phyloP scores from a whole-genome alignment of 1,140 invertebrate species.

The Branchinecta lindahli region DNA sequence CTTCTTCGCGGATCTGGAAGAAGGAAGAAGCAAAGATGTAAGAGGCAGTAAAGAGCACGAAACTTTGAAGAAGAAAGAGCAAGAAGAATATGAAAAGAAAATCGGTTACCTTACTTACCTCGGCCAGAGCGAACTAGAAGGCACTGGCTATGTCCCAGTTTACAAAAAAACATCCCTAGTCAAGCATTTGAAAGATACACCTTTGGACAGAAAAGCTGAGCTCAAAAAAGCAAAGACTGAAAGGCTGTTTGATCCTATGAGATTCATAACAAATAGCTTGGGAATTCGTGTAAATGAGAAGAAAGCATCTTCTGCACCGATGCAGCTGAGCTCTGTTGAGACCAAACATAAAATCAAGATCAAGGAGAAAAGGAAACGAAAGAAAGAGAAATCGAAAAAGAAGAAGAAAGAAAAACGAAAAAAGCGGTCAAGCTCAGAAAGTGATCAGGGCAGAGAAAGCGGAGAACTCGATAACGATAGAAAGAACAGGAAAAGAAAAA shows the following conservation, averaged over 20 bases:
- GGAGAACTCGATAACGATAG: slow-evolving; percentile 48
- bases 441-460: slow-evolving; percentile 49
- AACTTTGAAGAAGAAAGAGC: slow-evolving; percentile 73
- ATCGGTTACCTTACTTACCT: slow-evolving; percentile 92
- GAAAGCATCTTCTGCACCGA: slow-evolving; percentile 27
- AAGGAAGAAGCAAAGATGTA: slow-evolving; percentile 40
- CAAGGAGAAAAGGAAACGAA: slow-evolving; percentile 33
- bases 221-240: slow-evolving; percentile 28
- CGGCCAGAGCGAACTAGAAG: slow-evolving; percentile 81
- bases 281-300: slow-evolving; percentile 20
- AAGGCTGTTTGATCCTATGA: slow-evolving; percentile 22
- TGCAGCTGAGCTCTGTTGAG: background rate
- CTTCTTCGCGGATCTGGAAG: slow-evolving; percentile 75
- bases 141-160: slow-evolving; percentile 60
- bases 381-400: slow-evolving; percentile 29
- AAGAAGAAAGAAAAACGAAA: slow-evolving; percentile 27
- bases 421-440: slow-evolving; percentile 28
- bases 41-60: slow-evolving; percentile 69
- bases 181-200: slow-evolving; percentile 20
- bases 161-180: slow-evolving; percentile 46
- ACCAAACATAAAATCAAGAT: slow-evolving; percentile 13
- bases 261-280: slow-evolving; percentile 24
- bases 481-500: slow-evolving; percentile 29
- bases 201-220: slow-evolving; percentile 25
- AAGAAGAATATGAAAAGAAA: slow-evolving; percentile 93